phyloP scores from a whole-genome alignment of 2,797 vertebrate species.

The Catharus ustulatus region DNA sequence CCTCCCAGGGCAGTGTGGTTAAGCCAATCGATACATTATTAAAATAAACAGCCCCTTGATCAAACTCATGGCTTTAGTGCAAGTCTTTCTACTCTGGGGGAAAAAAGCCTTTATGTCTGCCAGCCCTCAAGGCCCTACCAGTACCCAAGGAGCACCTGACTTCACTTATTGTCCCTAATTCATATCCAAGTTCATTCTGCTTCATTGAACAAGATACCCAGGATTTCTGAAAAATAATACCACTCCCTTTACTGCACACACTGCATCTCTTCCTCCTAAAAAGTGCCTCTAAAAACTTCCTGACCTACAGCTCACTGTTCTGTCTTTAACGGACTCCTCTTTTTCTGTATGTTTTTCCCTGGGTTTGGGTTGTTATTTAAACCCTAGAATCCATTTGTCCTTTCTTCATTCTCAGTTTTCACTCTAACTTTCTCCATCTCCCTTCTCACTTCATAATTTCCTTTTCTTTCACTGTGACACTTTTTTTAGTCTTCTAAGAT shows the following conservation, averaged over 20 bases:
- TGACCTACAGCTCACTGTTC: background rate
- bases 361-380: background rate
- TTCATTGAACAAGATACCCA: background rate
- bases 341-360: background rate
- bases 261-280: background rate
- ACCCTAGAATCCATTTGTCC: background rate
- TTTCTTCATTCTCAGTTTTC: background rate
- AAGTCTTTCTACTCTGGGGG: background rate
- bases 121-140: background rate
- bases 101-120: background rate
- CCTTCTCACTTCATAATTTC: background rate
- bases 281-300: background rate
- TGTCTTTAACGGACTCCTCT: background rate
- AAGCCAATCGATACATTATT: slow-evolving; percentile 51
- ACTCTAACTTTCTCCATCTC: background rate
- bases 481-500: background rate
- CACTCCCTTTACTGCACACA: background rate
- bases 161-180: background rate
- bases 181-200: slow-evolving; percentile 9
- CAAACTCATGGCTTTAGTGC: slow-evolving; percentile 27
- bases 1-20: slow-evolving; percentile 22
- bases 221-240: background rate
- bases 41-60: slow-evolving; percentile 62
- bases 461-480: background rate
- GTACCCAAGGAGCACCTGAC: slow-evolving; percentile 14